Percentiles rank a stretch among this genome's conserved stretches.
Evolutionary conservation across 2,888 invertebrate genomes (phyloP).

Genomic region (Cephus spinipes): DNA sequence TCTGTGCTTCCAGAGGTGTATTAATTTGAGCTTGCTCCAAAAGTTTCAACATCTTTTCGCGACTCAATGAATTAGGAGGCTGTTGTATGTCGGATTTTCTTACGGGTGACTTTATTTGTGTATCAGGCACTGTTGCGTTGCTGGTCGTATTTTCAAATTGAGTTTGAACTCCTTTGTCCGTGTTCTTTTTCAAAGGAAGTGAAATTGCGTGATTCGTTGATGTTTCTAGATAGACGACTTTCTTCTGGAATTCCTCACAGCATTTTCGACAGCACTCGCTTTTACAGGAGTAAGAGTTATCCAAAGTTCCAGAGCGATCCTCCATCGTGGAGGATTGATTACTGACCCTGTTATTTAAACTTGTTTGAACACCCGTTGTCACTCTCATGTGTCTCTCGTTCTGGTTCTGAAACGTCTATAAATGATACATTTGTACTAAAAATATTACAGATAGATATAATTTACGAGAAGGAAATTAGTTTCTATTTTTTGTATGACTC

Average conservation of each 20-base stretch:
- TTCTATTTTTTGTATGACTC: background rate
- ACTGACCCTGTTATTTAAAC: background rate
- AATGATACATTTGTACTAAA: background rate
- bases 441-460: background rate
- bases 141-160: background rate
- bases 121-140: background rate
- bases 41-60: conserved; percentile 58
- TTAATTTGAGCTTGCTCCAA: conserved; percentile 61
- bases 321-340: background rate
- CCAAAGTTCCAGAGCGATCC: background rate
- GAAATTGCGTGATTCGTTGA: background rate
- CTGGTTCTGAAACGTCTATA: conserved; percentile 3
- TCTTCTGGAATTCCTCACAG: background rate
- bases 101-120: background rate
- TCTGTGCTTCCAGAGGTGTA: conserved; percentile 44
- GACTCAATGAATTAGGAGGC: conserved; percentile 35
- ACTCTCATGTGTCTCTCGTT: background rate
- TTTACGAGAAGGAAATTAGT: background rate
- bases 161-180: background rate
- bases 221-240: background rate
- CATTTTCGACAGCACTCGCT: background rate
- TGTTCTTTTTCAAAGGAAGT: background rate
- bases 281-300: background rate
- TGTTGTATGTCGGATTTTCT: background rate
- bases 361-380: background rate